Base-by-base conservation (phyloP, 1,140 invertebrate genomes). In the Papilio polytes region DNA sequence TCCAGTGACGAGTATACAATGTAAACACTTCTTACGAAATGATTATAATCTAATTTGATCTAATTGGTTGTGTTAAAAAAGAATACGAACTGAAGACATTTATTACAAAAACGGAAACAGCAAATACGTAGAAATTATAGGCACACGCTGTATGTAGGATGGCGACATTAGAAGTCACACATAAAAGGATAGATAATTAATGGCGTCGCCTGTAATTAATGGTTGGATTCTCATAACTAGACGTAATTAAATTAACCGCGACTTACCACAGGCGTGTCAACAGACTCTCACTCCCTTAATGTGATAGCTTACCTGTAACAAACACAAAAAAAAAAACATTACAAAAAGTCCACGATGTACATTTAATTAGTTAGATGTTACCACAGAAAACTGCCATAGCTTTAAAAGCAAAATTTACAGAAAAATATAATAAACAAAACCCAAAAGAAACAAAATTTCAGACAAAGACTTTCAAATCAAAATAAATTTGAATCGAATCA, bases 251-350 rank as follows among this genome's bases (percentile, higher is more conserved):
- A 78, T 83, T 74, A 74, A 63, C n/a, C 56, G 41, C 18, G 51
- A 51, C 15, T 56, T 73, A 81, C 66, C 74, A 74, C 31, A 80
- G 59, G 48, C 74, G 20, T 51, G 22, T 18, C 20, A 15, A 53
- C 26, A 31, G 13, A 15, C 15, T 51, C 77, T 66, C 48, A 76
- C 51, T 72, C 51, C 59, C 63, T 74, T 79, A 22, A 51, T 8
- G 20, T 44, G 10, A 63, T 18, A 81, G 74, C 81, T 83, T 83
- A 83, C 82, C 82, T 83, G 82, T 20, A 83, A 83, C 80, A 81
- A 83, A 79, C 44, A 80, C n/a, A 51, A 76, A 59, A 73, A 31
- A 73, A 31, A 78, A 72, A 77, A 18, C 48, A 46, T 74, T 46
- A 74, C 13, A 8, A 31, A 36, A 70, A 18, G 26, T 18, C 22